Evolutionary conservation across 2,113 vertebrate genomes (phyloP), one percentile per base, ranked within the genome.

Genomic region (Colius striatus): DNA sequence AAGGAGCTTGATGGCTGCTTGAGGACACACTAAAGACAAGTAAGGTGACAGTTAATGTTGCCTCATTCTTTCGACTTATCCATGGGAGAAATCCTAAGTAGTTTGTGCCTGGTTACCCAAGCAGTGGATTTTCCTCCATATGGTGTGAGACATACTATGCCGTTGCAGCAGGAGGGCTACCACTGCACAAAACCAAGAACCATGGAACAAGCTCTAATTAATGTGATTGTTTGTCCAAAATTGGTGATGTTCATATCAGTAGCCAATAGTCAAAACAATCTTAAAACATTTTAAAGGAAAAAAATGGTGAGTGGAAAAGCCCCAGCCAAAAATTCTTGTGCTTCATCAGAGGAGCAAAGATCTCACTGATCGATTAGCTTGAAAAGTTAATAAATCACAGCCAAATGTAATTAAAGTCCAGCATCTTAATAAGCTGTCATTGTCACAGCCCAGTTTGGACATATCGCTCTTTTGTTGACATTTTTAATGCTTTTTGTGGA

Each of bases 401-500:
- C 55, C 25, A 55, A 92, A 74, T 32, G 29, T 53, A 60, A 72
- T 29, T 57, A 18, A 45, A 73, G 57, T 63, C 81, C 4, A 4
- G 38, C 38, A 43, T 76, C 71, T 79, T 73, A 89, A 72, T 65
- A 57, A 76, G 16, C 71, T 70, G 6, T 60, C 89, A 76, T 84
- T 84, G 67, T 78, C 78, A 43, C 74, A 73, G 77, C 74, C 74
- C 23, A 3, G 13, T 65, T 82, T 87, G 92, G 79, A 67, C 54
- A 41, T 62, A 47, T 2, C 5, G 0, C 25, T 87, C 66, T 50
- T 79, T 76, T 92, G 89, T 81, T 94, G 93, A 85, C 82, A 84
- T 82, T 94, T 95, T 78, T 82, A 79, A 70, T 84, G 77, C 91
- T 84, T 80, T 89, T 78, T 87, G 54, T 84, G 89, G 87, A 91